phyloP scores from a whole-genome alignment of 2,113 vertebrate species.

The Aegithalos caudatus region DNA sequence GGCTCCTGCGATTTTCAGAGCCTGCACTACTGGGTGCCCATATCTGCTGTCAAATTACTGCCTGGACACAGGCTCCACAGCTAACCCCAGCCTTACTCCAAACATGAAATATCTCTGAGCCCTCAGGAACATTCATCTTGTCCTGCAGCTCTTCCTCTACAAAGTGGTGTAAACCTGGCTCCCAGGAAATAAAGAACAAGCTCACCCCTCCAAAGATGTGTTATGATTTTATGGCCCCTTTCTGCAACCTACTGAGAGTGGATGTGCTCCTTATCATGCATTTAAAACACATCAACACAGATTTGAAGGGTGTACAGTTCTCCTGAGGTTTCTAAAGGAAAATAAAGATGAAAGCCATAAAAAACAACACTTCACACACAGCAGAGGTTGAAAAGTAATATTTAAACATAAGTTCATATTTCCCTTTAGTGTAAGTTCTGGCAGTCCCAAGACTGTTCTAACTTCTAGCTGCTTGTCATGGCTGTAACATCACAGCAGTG shows the following conservation, averaged over 20 bases:
- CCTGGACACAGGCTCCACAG: constrained; percentile 3
- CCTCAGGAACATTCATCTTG: constrained; percentile 2
- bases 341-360: background rate
- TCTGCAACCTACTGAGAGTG: background rate
- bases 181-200: background rate
- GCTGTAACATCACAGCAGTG: background rate
- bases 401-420: background rate
- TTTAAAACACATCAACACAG: constrained; percentile 3
- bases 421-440: background rate
- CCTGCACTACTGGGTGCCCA: constrained; percentile 2
- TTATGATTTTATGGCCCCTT: background rate
- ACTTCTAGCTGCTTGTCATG: background rate
- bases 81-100: constrained; percentile 26
- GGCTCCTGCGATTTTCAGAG: constrained; percentile 32
- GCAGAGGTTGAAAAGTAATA: background rate
- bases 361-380: background rate
- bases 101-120: background rate
- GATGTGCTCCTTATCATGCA: background rate
- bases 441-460: background rate
- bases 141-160: background rate
- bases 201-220: background rate
- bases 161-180: background rate
- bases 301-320: background rate
- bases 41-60: constrained; percentile 44
- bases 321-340: constrained; percentile 3